Evolutionary conservation across 1,140 invertebrate genomes (phyloP).

Genomic region (Drosophila seguyi): DNA sequence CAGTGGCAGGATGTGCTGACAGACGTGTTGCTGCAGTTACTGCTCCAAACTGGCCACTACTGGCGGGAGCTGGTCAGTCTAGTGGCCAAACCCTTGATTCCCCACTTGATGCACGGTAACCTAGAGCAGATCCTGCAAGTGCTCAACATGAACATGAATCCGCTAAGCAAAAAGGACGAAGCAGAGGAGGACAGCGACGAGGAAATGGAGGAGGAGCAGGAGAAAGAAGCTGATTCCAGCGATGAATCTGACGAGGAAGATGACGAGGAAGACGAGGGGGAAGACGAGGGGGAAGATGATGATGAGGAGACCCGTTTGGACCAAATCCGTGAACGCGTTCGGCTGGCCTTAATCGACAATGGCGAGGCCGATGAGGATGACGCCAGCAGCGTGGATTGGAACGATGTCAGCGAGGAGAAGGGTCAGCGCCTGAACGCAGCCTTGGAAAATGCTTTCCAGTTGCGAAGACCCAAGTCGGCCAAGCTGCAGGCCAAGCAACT

Average conservation of each 20-base stretch:
- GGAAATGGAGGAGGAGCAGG: conserved; percentile 12
- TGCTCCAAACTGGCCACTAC: conserved; percentile 53
- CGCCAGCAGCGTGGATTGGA: conserved; percentile 89
- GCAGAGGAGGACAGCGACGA: conserved; percentile 27
- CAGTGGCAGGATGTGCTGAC: conserved; percentile 65
- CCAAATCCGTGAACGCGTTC: conserved; percentile 58
- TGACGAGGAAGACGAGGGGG: conserved; percentile 7
- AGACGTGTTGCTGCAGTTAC: conserved; percentile 54
- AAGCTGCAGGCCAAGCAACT: conserved; percentile 39
- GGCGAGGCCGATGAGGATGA: conserved; percentile 22
- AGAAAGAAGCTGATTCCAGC: neutral
- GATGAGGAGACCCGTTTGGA: conserved; percentile 35
- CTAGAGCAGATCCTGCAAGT: conserved; percentile 48
- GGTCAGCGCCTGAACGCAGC: conserved; percentile 90
- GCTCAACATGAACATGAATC: conserved; percentile 59
- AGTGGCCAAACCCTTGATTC: conserved; percentile 27
- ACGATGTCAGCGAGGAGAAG: conserved; percentile 91
- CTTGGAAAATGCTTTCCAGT: conserved; percentile 89
- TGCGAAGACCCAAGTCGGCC: conserved; percentile 85
- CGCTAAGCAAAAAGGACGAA: conserved; percentile 36
- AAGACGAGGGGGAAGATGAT: conserved; percentile 2
- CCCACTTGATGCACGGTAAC: conserved; percentile 36
- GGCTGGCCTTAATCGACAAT: conserved; percentile 38
- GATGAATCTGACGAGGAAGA: conserved; percentile 27
- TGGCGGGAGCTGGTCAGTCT: conserved; percentile 56